Percentiles rank a stretch among this genome's conserved stretches.
Evolutionary conservation across 1,140 invertebrate species (phyloP).

Genomic region (Trichomalopsis sarcophagae): DNA sequence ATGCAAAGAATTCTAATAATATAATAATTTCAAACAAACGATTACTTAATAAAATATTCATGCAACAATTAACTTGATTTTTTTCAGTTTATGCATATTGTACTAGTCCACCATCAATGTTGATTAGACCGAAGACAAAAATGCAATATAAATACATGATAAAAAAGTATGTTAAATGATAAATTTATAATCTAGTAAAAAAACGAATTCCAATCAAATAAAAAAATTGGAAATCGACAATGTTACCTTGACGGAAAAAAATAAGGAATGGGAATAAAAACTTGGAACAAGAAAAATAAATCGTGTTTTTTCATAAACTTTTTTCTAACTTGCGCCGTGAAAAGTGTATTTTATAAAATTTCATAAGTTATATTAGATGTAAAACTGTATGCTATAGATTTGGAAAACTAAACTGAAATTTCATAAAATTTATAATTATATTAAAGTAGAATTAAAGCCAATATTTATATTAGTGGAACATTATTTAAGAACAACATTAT

Average conservation of each 20-base stretch:
- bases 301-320: conserved; percentile 17
- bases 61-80: conserved; percentile 10
- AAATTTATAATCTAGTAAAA: conserved; percentile 5
- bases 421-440: neutral
- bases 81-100: conserved; percentile 18
- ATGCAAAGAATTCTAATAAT: conserved; percentile 3
- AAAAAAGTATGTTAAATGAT: conserved; percentile 21
- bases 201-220: conserved; percentile 24
- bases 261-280: conserved; percentile 32
- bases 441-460: neutral
- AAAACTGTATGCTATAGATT: neutral
- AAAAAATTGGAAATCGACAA: conserved; percentile 24
- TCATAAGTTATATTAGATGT: neutral
- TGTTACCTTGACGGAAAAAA: conserved; percentile 30
- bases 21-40: neutral
- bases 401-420: conserved; percentile 9
- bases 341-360: conserved; percentile 28
- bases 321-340: conserved; percentile 9
- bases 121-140: conserved; percentile 41
- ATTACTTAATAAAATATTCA: conserved; percentile 22
- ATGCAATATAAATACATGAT: conserved; percentile 40
- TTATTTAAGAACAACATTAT: neutral
- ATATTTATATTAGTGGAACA: neutral
- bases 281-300: conserved; percentile 40
- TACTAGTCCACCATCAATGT: conserved; percentile 10